phyloP scores from a whole-genome alignment of 2,888 invertebrate genomes.

The Napeogenes inachia region DNA sequence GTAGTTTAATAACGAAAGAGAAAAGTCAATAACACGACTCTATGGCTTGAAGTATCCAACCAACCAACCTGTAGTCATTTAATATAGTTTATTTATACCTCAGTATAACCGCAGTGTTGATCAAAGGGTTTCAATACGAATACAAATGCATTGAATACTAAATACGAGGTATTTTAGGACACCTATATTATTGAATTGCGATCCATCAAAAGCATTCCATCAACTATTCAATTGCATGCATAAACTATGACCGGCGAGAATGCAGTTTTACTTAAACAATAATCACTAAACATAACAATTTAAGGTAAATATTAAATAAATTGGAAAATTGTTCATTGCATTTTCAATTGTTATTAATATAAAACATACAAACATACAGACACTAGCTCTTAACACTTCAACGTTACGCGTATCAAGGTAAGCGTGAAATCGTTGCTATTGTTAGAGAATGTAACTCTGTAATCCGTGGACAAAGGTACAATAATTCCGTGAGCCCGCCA shows the following conservation, averaged over 20 bases:
- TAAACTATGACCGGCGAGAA: too few species aligned
- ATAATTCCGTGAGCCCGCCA: neutral
- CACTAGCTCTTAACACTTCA: neutral
- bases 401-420: neutral
- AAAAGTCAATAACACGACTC: neutral
- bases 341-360: neutral
- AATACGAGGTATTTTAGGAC: too few species aligned
- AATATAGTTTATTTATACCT: neutral
- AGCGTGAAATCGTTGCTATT: conserved; percentile 8
- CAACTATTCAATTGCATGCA: too few species aligned
- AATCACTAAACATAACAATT: too few species aligned
- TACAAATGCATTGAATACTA: too few species aligned
- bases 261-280: too few species aligned
- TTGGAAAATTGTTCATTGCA: too few species aligned
- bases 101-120: too few species aligned
- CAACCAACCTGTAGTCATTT: neutral
- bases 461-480: conserved; percentile 5
- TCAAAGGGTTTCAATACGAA: too few species aligned
- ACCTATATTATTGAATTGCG: too few species aligned
- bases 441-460: conserved; percentile 13
- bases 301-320: too few species aligned
- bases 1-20: neutral
- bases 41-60: neutral
- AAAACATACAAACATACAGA: neutral
- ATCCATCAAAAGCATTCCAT: too few species aligned